These are phyloP conservation scores for Desmophyllum pertusum DNA, from an alignment of 92 coral and sea anemone species.

Conservation along the genomic window DNA sequence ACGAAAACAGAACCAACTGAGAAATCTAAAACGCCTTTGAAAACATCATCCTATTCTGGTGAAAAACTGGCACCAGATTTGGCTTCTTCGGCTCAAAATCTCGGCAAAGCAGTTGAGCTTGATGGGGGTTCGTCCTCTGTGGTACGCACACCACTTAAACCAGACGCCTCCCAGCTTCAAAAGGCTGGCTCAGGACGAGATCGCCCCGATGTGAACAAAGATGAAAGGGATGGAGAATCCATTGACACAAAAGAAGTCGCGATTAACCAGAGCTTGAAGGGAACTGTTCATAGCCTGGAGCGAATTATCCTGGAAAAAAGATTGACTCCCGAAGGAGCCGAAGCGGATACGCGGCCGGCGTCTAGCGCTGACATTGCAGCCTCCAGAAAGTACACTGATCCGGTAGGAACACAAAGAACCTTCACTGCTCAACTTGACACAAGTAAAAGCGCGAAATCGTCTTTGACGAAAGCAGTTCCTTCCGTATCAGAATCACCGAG, in stretches of 20 bases:
- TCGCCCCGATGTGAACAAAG: slow-evolving; percentile 18
- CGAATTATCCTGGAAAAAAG: slow-evolving; percentile 22
- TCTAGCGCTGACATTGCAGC: slow-evolving; percentile 14
- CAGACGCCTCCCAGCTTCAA: background rate
- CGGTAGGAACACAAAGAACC: background rate
- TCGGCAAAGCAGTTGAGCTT: background rate
- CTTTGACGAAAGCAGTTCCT: background rate
- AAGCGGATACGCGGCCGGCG: slow-evolving; percentile 35
- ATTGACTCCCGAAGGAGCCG: slow-evolving; percentile 50
- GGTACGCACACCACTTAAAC: background rate
- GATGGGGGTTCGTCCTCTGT: background rate
- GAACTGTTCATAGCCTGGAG: slow-evolving; percentile 15
- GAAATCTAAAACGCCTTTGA: background rate
- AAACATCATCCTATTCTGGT: background rate
- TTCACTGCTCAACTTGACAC: background rate
- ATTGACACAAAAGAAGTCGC: background rate
- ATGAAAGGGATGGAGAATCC: slow-evolving; percentile 4
- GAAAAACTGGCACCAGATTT: background rate
- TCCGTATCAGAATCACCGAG: background rate
- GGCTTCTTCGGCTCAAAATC: background rate
- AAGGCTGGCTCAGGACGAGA: slow-evolving; percentile 14
- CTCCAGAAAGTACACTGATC: background rate
- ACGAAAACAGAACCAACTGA: background rate
- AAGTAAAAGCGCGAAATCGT: background rate
- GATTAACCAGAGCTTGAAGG: background rate